Conservation (phyloP, 2,113 vertebrate genomes). For the Serinus canaria region DNA sequence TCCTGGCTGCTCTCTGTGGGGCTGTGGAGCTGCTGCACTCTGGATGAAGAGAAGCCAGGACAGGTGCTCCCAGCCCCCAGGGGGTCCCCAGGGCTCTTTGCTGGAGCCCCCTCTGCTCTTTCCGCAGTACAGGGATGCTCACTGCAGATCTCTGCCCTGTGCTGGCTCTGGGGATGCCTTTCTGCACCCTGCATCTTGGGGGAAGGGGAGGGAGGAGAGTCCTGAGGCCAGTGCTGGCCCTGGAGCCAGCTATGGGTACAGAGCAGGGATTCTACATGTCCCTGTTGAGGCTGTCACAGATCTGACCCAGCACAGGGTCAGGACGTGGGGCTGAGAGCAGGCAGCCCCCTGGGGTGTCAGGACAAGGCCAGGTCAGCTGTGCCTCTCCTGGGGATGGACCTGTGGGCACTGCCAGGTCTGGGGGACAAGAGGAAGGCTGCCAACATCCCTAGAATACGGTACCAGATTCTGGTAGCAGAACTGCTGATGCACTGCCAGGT, state of each 20-base stretch:
- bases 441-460: accelerated
- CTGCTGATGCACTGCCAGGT: accelerated
- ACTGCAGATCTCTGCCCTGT: not conserved
- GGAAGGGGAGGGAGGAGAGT: not conserved
- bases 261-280: not conserved
- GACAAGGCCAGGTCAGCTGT: not conserved
- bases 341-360: not conserved
- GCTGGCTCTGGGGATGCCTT: not conserved
- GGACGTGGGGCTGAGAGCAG: accelerated
- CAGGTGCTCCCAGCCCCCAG: too few species aligned
- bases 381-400: not conserved
- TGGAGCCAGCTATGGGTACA: not conserved
- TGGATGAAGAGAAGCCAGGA: not conserved
- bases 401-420: not conserved
- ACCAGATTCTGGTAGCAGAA: not conserved
- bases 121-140: not conserved
- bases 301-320: not conserved
- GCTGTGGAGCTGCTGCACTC: not conserved
- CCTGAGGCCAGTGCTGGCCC: not conserved
- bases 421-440: accelerated
- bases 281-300: accelerated
- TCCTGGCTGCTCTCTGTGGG: accelerated
- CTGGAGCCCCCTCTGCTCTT: not conserved
- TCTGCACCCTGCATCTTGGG: not conserved
- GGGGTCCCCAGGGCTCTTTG: not conserved